Evolutionary conservation across 2,888 invertebrate species (phyloP).

Genomic region (Neoscelio sp.): DNA sequence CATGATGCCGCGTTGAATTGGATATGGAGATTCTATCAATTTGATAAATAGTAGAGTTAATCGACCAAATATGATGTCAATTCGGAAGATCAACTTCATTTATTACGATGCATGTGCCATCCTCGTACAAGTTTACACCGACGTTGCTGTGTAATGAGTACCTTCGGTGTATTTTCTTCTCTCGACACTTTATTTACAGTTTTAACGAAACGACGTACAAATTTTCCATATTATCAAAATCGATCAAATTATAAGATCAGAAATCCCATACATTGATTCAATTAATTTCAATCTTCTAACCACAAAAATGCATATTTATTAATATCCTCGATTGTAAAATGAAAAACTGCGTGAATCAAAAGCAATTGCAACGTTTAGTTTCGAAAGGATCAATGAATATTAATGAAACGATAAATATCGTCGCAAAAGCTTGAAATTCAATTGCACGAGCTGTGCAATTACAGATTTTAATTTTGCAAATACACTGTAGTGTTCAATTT

Average conservation of each 20-base stretch:
- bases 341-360: slow-evolving; percentile 20
- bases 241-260: too few relatives aligned
- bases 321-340: slow-evolving; percentile 6
- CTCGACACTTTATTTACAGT: too few relatives aligned
- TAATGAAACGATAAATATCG: slow-evolving; percentile 53
- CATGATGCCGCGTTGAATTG: slow-evolving; percentile 30
- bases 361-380: slow-evolving; percentile 40
- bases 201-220: too few relatives aligned
- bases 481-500: slow-evolving; percentile 37
- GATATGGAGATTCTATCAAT: slow-evolving; percentile 49
- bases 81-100: slow-evolving; percentile 19
- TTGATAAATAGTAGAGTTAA: slow-evolving; percentile 51
- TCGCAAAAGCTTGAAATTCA: slow-evolving; percentile 39
- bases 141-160: too few relatives aligned
- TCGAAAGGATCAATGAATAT: slow-evolving; percentile 49
- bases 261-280: too few relatives aligned
- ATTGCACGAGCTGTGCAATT: slow-evolving; percentile 31
- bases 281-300: too few relatives aligned
- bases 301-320: slow-evolving; percentile 19
- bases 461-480: slow-evolving; percentile 44
- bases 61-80: slow-evolving; percentile 39
- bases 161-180: too few relatives aligned
- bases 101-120: not conserved
- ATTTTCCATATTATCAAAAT: too few relatives aligned
- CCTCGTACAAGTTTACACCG: not conserved